These are phyloP conservation scores for Periparus ater DNA, from an alignment of 2,797 vertebrate species.

Conservation along the genomic window DNA sequence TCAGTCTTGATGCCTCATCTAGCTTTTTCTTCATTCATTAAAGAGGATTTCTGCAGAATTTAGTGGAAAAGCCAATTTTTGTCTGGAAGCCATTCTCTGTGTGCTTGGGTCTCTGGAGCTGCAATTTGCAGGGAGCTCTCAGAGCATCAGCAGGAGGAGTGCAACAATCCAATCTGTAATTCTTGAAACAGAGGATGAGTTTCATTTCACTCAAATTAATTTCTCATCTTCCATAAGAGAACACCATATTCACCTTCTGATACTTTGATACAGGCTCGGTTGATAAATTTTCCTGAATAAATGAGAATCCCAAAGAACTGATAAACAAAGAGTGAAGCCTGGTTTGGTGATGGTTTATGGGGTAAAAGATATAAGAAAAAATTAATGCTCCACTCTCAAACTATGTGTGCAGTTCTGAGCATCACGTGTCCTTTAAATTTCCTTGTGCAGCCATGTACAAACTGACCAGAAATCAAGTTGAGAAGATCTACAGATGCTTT, in stretches of 20 bases:
- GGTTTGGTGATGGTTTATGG: background rate
- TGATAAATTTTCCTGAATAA: conserved; percentile 25
- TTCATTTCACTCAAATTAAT: conserved; percentile 23
- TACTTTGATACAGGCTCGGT: background rate
- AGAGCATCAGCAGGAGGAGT: background rate
- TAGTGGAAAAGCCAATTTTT: background rate
- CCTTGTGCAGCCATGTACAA: background rate
- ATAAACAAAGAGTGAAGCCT: background rate
- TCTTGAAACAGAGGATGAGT: background rate
- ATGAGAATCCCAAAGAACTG: background rate
- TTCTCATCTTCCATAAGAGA: background rate
- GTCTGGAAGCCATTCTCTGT: background rate
- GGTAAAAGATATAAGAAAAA: background rate
- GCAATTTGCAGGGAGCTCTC: background rate
- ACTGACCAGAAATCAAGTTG: background rate
- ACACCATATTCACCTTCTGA: conserved; percentile 11
- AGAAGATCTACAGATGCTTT: background rate
- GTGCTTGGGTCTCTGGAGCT: background rate
- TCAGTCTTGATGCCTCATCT: background rate
- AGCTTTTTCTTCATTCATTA: background rate
- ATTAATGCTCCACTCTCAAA: background rate
- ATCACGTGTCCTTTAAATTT: background rate
- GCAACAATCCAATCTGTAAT: background rate
- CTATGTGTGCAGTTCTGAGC: background rate
- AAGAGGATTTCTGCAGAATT: background rate